Evolutionary conservation across 1,140 invertebrate species (phyloP).

Genomic region (Leptopilina boulardi): DNA sequence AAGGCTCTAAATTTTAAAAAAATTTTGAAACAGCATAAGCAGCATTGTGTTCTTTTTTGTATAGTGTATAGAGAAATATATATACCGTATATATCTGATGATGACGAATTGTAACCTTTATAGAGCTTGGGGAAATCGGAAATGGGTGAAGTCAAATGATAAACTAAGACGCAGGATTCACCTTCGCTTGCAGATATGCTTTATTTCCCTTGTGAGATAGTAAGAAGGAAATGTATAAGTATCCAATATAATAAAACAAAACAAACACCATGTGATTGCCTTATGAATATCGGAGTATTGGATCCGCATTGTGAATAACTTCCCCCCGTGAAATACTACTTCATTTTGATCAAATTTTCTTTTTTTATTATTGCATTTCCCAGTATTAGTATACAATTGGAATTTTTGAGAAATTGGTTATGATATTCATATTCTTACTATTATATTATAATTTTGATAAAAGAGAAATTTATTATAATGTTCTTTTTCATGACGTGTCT

Average conservation of each 20-base stretch:
- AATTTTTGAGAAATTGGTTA: too few relatives aligned
- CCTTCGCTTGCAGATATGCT: constrained; percentile 12
- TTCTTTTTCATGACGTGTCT: too few relatives aligned
- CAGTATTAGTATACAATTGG: too few relatives aligned
- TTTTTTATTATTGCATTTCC: neutral
- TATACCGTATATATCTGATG: neutral
- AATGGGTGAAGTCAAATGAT: constrained; percentile 9
- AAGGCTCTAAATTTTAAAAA: too few relatives aligned
- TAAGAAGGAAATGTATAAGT: neutral
- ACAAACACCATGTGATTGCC: constrained; percentile 12
- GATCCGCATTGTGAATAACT: neutral
- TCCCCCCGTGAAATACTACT: neutral
- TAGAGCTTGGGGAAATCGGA: constrained; percentile 1
- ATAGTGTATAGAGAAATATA: too few relatives aligned
- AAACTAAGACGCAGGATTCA: neutral
- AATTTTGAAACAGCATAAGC: too few relatives aligned
- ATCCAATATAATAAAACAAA: constrained; percentile 6
- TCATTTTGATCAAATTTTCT: constrained; percentile 5
- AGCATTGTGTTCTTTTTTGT: too few relatives aligned
- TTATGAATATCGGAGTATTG: constrained; percentile 1
- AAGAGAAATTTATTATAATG: too few relatives aligned
- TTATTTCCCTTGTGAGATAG: constrained; percentile 13
- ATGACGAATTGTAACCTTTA: neutral
- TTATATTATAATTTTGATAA: too few relatives aligned
- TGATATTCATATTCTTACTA: too few relatives aligned